Evolutionary conservation across 2,888 invertebrate genomes (phyloP).

Genomic region (Pterostichus niger): DNA sequence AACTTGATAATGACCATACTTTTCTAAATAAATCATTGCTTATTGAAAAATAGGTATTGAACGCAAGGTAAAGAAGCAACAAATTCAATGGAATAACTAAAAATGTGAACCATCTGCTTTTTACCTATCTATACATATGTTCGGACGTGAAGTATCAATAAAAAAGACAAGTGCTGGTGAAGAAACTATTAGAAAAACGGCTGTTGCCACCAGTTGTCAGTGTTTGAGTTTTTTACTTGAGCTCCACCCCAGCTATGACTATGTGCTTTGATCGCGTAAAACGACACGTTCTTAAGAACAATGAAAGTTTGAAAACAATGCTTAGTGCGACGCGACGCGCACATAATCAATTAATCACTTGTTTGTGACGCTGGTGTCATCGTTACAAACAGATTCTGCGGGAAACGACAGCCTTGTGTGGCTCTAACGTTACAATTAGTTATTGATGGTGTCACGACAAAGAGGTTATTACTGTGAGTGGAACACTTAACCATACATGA

Average conservation of each 20-base stretch:
- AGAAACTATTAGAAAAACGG: conserved; percentile 45
- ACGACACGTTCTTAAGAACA: conserved; percentile 50
- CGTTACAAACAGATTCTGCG: conserved; percentile 49
- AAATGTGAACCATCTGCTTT: too few species aligned
- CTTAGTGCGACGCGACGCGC: conserved; percentile 67
- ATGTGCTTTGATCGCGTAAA: conserved; percentile 41
- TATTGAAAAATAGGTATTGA: too few species aligned
- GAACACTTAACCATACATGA: conserved; percentile 45
- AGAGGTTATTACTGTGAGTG: conserved; percentile 36
- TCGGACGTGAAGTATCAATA: conserved; percentile 21
- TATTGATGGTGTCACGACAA: conserved; percentile 70
- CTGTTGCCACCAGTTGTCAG: conserved; percentile 26
- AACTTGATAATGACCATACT: too few species aligned
- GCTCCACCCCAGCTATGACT: background rate
- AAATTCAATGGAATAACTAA: too few species aligned
- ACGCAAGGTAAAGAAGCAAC: too few species aligned
- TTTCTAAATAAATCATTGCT: too few species aligned
- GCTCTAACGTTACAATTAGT: conserved; percentile 73
- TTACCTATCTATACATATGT: too few species aligned
- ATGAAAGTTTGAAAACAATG: conserved; percentile 60
- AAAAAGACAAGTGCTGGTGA: conserved; percentile 19
- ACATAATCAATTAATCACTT: conserved; percentile 72
- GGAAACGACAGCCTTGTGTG: conserved; percentile 69
- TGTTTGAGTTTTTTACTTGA: background rate
- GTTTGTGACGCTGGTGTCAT: conserved; percentile 70